phyloP scores from a whole-genome alignment of 2,888 invertebrate species.

The Priocnemis perturbator region DNA sequence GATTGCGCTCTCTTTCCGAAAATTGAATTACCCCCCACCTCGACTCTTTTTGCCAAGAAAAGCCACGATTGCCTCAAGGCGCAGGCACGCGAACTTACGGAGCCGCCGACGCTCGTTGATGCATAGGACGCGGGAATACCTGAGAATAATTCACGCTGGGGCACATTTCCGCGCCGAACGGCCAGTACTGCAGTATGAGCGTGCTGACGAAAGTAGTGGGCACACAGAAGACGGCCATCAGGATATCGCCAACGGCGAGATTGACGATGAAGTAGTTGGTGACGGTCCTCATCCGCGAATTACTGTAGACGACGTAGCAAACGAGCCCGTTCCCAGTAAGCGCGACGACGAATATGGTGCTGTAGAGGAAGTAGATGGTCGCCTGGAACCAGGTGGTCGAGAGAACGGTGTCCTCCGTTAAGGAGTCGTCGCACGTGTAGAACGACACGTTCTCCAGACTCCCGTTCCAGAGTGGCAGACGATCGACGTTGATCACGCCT shows the following conservation, averaged over 20 bases:
- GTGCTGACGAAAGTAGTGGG: slow-evolving; percentile 92
- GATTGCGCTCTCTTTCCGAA: no score
- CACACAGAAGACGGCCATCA: slow-evolving; percentile 93
- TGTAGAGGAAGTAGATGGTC: slow-evolving; percentile 84
- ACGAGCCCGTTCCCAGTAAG: slow-evolving; percentile 87
- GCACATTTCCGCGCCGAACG: slow-evolving; percentile 89
- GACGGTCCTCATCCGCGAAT: slow-evolving; percentile 92
- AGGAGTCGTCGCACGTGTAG: slow-evolving; percentile 30
- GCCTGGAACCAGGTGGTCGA: slow-evolving; percentile 80
- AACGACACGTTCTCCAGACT: not conserved
- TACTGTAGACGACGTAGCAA: slow-evolving; percentile 89
- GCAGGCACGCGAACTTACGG: no score
- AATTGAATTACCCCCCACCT: no score
- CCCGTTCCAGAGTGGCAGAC: slow-evolving; percentile 16
- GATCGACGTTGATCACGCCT: not conserved
- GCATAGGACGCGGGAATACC: slow-evolving; percentile 56
- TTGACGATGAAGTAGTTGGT: slow-evolving; percentile 95
- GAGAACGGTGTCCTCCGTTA: slow-evolving; percentile 45
- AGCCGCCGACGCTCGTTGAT: no score
- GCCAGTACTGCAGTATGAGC: slow-evolving; percentile 90
- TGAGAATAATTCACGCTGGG: slow-evolving; percentile 89
- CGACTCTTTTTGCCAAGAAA: no score
- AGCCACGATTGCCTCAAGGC: no score
- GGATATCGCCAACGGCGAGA: slow-evolving; percentile 91
- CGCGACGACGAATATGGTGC: slow-evolving; percentile 83